Evolutionary conservation across 2,888 invertebrate genomes (phyloP).

Genomic region (Cepaea hortensis): DNA sequence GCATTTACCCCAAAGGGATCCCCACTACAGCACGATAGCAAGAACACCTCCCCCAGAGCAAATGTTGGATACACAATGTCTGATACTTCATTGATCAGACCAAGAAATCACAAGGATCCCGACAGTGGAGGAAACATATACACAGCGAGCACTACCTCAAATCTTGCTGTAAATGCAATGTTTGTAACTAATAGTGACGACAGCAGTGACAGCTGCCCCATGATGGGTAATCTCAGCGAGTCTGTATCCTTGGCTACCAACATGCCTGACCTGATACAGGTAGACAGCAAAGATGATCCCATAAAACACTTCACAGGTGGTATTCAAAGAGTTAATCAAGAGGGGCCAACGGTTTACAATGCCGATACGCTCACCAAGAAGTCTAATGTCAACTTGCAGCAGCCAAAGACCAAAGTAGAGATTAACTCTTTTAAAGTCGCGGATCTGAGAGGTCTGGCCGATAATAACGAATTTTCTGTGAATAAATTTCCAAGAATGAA

Average conservation of each 20-base stretch:
- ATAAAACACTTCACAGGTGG: not conserved
- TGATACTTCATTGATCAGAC: not conserved
- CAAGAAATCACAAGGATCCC: not conserved
- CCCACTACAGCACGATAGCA: not conserved
- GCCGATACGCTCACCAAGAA: not conserved
- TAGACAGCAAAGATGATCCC: constrained; percentile 25
- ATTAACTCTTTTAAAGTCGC: constrained; percentile 58
- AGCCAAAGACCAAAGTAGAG: not conserved
- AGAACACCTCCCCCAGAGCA: no score
- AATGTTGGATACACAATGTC: not conserved
- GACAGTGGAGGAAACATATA: no score
- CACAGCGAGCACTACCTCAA: not conserved
- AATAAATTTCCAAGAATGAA: constrained; percentile 36
- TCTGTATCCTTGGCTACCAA: not conserved
- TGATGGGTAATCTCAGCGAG: not conserved
- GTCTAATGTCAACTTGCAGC: not conserved
- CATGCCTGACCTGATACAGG: constrained; percentile 45
- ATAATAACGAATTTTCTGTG: constrained; percentile 66
- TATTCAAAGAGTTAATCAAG: constrained; percentile 11
- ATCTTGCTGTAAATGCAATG: no score
- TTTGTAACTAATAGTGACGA: not conserved
- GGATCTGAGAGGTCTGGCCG: constrained; percentile 62
- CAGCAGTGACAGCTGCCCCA: not conserved
- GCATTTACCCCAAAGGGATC: not conserved
- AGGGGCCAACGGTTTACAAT: constrained; percentile 42